Base-by-base conservation (phyloP, 2,113 vertebrate species). In the Sorex fumeus region DNA sequence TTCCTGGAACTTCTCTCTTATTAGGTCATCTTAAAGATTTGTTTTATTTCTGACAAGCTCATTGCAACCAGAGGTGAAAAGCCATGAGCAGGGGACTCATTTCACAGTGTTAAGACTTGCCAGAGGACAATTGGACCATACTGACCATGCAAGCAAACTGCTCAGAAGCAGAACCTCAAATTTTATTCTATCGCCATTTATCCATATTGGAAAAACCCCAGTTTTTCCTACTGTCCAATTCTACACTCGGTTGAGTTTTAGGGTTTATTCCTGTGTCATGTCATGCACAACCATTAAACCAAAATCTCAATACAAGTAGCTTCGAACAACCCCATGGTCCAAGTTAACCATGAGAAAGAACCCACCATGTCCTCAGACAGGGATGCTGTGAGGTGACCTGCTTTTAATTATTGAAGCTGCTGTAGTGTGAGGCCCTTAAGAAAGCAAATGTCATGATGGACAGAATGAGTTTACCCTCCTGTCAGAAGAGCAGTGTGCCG, bases 71-170 rank as follows among this genome's bases (percentile, higher is more conserved):
- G 0, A 86, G 11, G 25, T 57, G 23, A 78, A 66, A 69, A 47
- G 69, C 74, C 62, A 84, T 78, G 30, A 72, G 88, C 77, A 90
- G 76, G 94, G 96, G 96, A 97, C 98, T 98, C 97, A 94, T 98
- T 97, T 97, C 96, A 96, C 91, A 91, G 72, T 40, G 82, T 96
- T 95, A 98, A 98, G 98, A 94, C 91, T 95, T 87, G 96, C 97
- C 96, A 92, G 96, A 97, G 98, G 97, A 98, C 97, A 98, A 98
- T 98, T 97, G 97, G 97, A 97, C 95, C 96, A 92, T 97, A 95
- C 94, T 88, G 93, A 98, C 95, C 96, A 86, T 97, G 97, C 96
- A 95, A 95, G 84, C 76, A 92, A 57, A 91, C 91, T 98, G 96
- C 94, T 97, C 43, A 80, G 93, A 95, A 92, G 72, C 60, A 93